A percentile compares a stretch with the other conserved stretches of the same genome.
phyloP scores from a whole-genome alignment of 2,113 vertebrate genomes.

The Lophotis ruficrista region DNA sequence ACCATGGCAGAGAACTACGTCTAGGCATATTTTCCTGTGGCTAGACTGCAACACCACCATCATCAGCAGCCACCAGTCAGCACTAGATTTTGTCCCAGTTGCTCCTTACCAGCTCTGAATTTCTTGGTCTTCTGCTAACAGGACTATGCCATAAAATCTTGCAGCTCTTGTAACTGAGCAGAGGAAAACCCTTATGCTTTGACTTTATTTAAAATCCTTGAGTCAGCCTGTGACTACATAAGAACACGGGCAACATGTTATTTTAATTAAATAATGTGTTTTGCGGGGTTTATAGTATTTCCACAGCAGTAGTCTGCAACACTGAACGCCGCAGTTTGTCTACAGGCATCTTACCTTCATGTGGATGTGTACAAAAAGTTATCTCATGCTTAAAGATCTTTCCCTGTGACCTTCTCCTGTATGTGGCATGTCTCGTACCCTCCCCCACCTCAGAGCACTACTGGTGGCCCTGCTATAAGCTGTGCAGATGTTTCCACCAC shows the following conservation, averaged over 20 bases:
- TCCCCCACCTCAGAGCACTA: background rate
- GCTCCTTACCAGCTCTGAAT: background rate
- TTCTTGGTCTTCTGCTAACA: background rate
- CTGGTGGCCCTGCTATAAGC: constrained; percentile 48
- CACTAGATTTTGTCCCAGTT: background rate
- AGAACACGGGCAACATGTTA: background rate
- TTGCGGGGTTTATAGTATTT: background rate
- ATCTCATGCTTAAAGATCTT: background rate
- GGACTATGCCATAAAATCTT: background rate
- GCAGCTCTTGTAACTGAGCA: background rate
- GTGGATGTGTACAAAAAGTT: background rate
- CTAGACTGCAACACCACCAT: background rate
- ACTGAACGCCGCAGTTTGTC: background rate
- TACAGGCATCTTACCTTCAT: background rate
- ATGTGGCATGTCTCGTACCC: background rate
- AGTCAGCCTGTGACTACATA: background rate
- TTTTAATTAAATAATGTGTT: background rate
- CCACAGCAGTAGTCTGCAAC: background rate
- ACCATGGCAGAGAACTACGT: background rate
- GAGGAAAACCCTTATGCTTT: background rate
- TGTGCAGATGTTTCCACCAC: constrained; percentile 59
- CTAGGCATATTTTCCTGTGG: background rate
- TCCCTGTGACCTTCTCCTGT: background rate
- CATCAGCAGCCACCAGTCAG: background rate
- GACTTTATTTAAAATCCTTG: background rate